Percentiles rank a stretch among this genome's conserved stretches.
phyloP scores from a whole-genome alignment of 1,140 invertebrate species.

The Babylonia areolata region DNA sequence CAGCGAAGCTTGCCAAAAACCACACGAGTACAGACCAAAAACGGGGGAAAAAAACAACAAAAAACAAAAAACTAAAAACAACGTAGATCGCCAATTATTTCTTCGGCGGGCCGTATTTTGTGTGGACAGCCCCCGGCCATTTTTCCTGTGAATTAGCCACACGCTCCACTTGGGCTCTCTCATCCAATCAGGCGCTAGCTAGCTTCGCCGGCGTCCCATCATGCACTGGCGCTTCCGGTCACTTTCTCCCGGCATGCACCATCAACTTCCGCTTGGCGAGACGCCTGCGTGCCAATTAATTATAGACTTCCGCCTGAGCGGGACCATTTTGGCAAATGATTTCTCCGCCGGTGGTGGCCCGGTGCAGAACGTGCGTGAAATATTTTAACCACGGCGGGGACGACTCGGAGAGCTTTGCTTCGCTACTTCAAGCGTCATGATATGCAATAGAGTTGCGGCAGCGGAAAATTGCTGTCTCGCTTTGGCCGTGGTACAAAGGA shows the following conservation, averaged over 20 bases:
- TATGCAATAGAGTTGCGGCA: conserved; percentile 30
- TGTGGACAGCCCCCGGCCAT: neutral
- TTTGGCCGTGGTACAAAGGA: neutral
- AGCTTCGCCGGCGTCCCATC: neutral
- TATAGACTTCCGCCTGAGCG: conserved; percentile 33
- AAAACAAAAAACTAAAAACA: no score
- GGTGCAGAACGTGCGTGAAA: conserved; percentile 23
- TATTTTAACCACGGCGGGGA: neutral
- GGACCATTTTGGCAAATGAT: conserved; percentile 30
- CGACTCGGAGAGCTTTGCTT: neutral
- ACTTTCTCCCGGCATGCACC: conserved; percentile 33
- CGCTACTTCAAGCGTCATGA: conserved; percentile 31
- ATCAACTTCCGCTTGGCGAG: conserved; percentile 30
- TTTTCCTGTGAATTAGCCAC: conserved; percentile 17
- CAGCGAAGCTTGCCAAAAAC: conserved; percentile 20
- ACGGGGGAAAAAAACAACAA: no score
- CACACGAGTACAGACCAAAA: conserved; percentile 10
- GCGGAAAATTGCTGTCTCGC: conserved; percentile 26
- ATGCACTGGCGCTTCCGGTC: conserved; percentile 28
- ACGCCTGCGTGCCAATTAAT: conserved; percentile 34
- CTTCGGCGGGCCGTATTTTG: neutral
- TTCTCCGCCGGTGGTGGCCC: conserved; percentile 5
- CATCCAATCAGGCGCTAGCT: neutral
- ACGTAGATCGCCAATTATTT: conserved; percentile 20
- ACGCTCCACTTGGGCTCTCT: conserved; percentile 7